Evolutionary conservation across 2,888 invertebrate genomes (phyloP), one percentile per base, ranked within the genome.

Genomic region (Argynnis bischoffii): DNA sequence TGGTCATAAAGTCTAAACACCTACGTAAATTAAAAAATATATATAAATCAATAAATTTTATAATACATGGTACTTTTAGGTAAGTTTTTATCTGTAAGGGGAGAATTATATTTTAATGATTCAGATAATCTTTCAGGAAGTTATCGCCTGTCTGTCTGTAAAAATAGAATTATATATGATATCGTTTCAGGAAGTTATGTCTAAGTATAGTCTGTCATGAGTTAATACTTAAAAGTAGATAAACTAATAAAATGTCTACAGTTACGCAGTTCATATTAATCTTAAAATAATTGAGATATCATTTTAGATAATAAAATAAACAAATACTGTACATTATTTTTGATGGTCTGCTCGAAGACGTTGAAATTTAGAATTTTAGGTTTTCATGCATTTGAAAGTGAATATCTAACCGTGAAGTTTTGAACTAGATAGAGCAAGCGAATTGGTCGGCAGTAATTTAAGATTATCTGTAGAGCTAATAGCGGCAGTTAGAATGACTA

Each of bases 401-500:
- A 16, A 16, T 41, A 35, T 55, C 16, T 31, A 18, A 57, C 11
- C 21, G 8, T 21, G 21, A 21, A 47, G 11, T 46, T 56, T 14
- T 46, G 14, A 46, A 11, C 11, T 3, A 60, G 50, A 21, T 47
- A 16, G 16, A 35, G 54, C 47, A 31, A 31, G 53, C 16, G 59
- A 66, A 31, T 59, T 51, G 59, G 53, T 48, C 31, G 54, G 54
- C 59, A 59, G 65, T 66, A 66, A 66, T 66, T 66, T 57, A 66
- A 73, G 71, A 73, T 73, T 73, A 73, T 73, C 72, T 70, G 67
- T 70, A 51, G 63, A 79, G 83, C 81, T 87, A 87, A 88, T 87
- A 81, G 88, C 83, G 79, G 86, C 83, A 82, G 87, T 88, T 85
- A 85, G 70, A 72, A 80, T 83, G 87, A 86, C 84, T 88, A 87